These are phyloP conservation scores for Euclidia mi DNA, from an alignment of 2,888 invertebrate species.

Conservation along the genomic window DNA sequence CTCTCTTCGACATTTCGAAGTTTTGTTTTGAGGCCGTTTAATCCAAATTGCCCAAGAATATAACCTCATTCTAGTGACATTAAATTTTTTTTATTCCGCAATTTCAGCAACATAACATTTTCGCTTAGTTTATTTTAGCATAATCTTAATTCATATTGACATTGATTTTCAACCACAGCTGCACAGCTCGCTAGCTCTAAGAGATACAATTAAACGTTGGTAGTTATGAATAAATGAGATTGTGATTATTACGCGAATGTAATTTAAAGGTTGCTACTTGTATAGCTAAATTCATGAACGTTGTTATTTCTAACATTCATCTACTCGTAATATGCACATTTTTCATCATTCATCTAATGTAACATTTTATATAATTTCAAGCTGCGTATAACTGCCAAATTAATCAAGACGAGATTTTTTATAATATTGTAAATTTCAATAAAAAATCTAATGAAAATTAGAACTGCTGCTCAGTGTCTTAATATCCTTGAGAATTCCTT, in stretches of 20 bases:
- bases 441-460: slow-evolving; percentile 42
- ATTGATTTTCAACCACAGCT: too few relatives aligned
- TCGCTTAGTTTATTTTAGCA: too few relatives aligned
- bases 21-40: too few relatives aligned
- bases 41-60: too few relatives aligned
- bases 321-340: too few relatives aligned
- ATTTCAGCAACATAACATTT: too few relatives aligned
- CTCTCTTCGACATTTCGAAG: too few relatives aligned
- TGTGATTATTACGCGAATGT: not conserved
- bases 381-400: slow-evolving; percentile 35
- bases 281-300: not conserved
- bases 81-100: too few relatives aligned
- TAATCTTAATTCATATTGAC: too few relatives aligned
- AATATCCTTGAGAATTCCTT: slow-evolving; percentile 16
- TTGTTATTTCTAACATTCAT: not conserved
- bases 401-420: slow-evolving; percentile 48
- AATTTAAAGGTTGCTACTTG: not conserved
- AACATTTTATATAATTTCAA: slow-evolving; percentile 27
- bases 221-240: not conserved
- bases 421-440: slow-evolving; percentile 46
- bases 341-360: too few relatives aligned
- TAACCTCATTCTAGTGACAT: too few relatives aligned
- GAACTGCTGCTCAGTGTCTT: slow-evolving; percentile 26
- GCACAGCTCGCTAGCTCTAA: not conserved
- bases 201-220: not conserved